Base-by-base conservation (phyloP, 2,113 vertebrate genomes). In the Pollachius pollachius region DNA sequence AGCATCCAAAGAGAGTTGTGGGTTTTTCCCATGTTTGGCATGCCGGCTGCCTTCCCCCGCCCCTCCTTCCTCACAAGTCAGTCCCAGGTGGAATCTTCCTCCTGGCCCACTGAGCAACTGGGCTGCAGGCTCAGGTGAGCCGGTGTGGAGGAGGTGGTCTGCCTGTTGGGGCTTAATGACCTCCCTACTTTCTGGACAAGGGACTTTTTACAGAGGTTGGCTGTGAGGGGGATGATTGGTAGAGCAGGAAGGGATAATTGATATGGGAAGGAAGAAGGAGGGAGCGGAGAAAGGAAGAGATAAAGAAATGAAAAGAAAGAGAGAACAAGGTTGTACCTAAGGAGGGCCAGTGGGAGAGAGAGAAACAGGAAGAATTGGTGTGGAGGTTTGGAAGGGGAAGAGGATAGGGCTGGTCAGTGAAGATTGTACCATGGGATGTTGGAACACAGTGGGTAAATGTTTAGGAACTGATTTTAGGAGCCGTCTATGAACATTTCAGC, bases 171-270 rank as follows among this genome's bases (percentile, higher is more conserved):
- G 15, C 4, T 68, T 63, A 66, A 63, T 79, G 65, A 66, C 68
- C 62, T 71, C 64, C 69, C 64, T 70, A 63, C 65, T 66, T 65
- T 37, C 25, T 52, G 57, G 65, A 73, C 56, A 68, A 63, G 79
- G 65, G 56, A 66, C 61, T 57, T 68, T 67, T 70, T 25, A 70
- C 21, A 21, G 15, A 11, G 41, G 41, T 13, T 60, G 62, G 56
- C 15, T 30, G 52, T 15, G 66, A 52, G 16, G 61, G 23, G n/a
- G 52, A 15, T n/a, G 25, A 48, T 23, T n/a, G 25, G 41, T 13
- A 9, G 52, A 17, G 54, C 34, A n/a, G 4, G 17, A 21, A 60
- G 60, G 54, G 15, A n/a, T 17, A 9, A 64, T 16, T 16, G 25
- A 64, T 13, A 41, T 9, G 23, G 3, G 15, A 23, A 15, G 60